phyloP scores from a whole-genome alignment of 2,113 vertebrate genomes.

The Plotosus lineatus region DNA sequence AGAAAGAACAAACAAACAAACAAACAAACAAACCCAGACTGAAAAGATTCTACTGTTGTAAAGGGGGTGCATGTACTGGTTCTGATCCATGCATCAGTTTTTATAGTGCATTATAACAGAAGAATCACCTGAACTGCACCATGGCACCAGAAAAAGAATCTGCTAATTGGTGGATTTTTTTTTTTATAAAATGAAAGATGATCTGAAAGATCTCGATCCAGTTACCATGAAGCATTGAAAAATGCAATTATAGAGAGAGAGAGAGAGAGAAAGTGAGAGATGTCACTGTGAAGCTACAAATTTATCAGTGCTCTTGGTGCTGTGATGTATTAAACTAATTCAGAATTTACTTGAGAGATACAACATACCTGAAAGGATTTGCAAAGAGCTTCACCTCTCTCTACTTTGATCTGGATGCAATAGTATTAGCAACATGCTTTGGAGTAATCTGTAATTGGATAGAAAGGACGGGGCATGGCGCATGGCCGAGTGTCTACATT shows the following conservation, averaged over 20 bases:
- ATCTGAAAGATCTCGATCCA: not conserved
- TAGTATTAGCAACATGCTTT: slow-evolving; percentile 4
- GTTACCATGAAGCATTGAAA: not conserved
- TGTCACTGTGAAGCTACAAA: not conserved
- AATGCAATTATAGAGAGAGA: not conserved
- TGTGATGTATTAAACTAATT: not conserved
- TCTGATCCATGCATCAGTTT: not conserved
- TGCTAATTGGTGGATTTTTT: slow-evolving; percentile 45
- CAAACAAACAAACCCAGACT: slow-evolving; percentile 1
- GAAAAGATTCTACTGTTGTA: slow-evolving; percentile 6
- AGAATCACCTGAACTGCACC: not conserved
- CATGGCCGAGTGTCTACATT: not conserved
- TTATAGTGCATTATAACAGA: not conserved
- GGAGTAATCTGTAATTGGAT: slow-evolving; percentile 28
- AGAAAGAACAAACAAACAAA: slow-evolving; percentile 4
- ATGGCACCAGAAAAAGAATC: slow-evolving; percentile 26
- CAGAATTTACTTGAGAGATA: not conserved
- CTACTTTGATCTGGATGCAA: not conserved
- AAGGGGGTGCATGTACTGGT: not conserved
- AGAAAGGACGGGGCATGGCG: not conserved
- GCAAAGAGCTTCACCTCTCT: not conserved
- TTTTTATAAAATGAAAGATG: not conserved
- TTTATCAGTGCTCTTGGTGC: not conserved
- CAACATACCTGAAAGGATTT: not conserved
- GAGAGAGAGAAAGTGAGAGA: not conserved